Evolutionary conservation across 2,888 invertebrate species (phyloP), one percentile per base, ranked within the genome.

Genomic region (Eremobia ochroleuca): DNA sequence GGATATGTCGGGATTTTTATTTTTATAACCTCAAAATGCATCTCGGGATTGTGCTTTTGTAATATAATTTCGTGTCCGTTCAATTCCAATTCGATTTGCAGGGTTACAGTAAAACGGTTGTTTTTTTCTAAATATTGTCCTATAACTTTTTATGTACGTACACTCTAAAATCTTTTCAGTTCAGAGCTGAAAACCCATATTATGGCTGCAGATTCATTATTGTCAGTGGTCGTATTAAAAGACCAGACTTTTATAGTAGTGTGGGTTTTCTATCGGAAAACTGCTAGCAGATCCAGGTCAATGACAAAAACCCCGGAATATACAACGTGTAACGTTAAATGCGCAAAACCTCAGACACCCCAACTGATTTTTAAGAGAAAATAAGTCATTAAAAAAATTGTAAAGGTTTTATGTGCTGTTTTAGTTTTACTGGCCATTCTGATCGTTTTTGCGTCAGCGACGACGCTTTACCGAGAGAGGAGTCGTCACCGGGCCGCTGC

Each of bases 11-110:
- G 82, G 82, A 86, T 85, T 85, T 87, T 85, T 82, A 86, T 88
- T 87, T 87, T 90, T 88, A 89, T 85, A 85, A 89, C 87, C 84
- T 80, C 73, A 83, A 86, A 85, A 87, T 89, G 88, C 88, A 88
- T 66, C 77, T 37, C 65, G 59, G 49, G 70, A 80, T 85, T 83
- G 78, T 79, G 81, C 74, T 89, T 85, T 85, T 79, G 75, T 78
- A 85, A 86, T 85, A 83, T 72, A 73, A 84, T 73, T 78, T 83
- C 46, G 52, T 73, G 67, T 82, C 62, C 52, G 72, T 73, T 78
- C 83, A 49, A 82, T 86, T 83, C n/a, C 62, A 62, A 43, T 79
- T 85, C 82, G 82, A 85, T 74, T 81, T 80, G 80, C 64, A 31
- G 77, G 78, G 64, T 58, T 76, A 37, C 6, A 58, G n/a, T 64